Evolutionary conservation across 2,113 vertebrate species (phyloP).

Genomic region (Brachyistius frenatus): DNA sequence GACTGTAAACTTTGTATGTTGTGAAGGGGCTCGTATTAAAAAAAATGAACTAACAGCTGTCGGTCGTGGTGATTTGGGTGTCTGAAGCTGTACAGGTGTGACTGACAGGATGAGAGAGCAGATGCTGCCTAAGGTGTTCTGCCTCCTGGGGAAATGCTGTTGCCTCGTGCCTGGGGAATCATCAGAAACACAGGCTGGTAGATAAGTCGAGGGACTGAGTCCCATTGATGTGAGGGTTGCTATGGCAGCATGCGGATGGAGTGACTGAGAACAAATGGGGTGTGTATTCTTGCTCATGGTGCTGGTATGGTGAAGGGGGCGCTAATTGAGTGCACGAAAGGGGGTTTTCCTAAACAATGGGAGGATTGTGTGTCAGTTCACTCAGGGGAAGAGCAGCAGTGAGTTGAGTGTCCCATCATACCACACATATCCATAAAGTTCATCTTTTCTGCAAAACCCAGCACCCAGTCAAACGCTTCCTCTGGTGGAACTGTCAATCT

Average conservation of each 20-base stretch:
- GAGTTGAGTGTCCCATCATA: constrained; percentile 15
- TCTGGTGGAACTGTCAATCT: constrained; percentile 31
- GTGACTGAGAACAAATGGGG: constrained; percentile 77
- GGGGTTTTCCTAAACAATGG: constrained; percentile 68
- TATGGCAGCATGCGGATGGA: constrained; percentile 77
- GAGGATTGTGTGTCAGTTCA: constrained; percentile 66
- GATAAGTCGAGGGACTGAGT: constrained; percentile 62
- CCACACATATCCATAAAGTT: constrained; percentile 11
- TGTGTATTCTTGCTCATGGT: constrained; percentile 71
- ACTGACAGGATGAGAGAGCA: constrained; percentile 13
- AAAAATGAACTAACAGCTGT: background rate
- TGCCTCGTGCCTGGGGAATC: constrained; percentile 28
- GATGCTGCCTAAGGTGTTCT: constrained; percentile 38
- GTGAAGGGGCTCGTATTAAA: constrained; percentile 38
- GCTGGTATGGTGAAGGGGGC: constrained; percentile 69
- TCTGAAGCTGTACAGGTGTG: constrained; percentile 23
- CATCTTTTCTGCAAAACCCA: background rate
- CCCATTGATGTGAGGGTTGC: constrained; percentile 74
- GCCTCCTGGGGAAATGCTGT: constrained; percentile 38
- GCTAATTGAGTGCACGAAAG: constrained; percentile 77
- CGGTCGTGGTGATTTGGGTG: background rate
- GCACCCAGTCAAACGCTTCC: background rate
- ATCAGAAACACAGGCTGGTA: constrained; percentile 50
- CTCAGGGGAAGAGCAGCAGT: constrained; percentile 30
- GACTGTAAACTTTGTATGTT: background rate